A percentile compares a stretch with the other conserved stretches of the same genome.
phyloP scores from a whole-genome alignment of 2,888 invertebrate genomes.

The Drosophila subquinaria region DNA sequence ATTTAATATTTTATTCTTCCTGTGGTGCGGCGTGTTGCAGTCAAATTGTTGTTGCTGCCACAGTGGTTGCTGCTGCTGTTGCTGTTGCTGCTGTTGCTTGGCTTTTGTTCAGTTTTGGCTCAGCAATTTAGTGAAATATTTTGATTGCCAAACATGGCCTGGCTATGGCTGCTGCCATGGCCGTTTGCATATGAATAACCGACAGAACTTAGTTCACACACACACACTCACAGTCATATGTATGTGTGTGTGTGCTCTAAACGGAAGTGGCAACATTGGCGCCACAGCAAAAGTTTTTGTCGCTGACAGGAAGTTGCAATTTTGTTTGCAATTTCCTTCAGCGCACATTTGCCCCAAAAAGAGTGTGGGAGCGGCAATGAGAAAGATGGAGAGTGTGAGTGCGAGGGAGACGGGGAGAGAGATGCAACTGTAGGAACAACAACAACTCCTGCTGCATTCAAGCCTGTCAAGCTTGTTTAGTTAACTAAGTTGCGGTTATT shows the following conservation, averaged over 20 bases:
- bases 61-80: conserved; percentile 29
- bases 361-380: background rate
- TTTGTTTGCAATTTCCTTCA: conserved; percentile 85
- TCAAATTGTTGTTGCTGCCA: conserved; percentile 39
- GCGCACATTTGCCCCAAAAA: conserved; percentile 60
- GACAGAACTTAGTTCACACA: conserved; percentile 75
- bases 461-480: conserved; percentile 76
- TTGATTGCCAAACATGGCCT: conserved; percentile 78
- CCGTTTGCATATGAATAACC: conserved; percentile 81
- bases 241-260: conserved; percentile 52
- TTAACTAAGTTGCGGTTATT: conserved; percentile 81
- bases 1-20: conserved; percentile 74
- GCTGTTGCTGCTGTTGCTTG: conserved; percentile 43
- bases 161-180: conserved; percentile 53
- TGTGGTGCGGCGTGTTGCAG: conserved; percentile 51
- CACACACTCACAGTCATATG: conserved; percentile 27
- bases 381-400: background rate
- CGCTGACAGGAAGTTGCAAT: conserved; percentile 83
- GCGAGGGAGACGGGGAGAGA: background rate
- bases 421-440: conserved; percentile 32
- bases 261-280: conserved; percentile 82
- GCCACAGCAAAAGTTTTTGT: conserved; percentile 81
- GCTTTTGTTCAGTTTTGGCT: conserved; percentile 63
- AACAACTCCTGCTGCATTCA: conserved; percentile 15
- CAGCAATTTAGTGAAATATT: conserved; percentile 81